A percentile compares a stretch with the other conserved stretches of the same genome.
These are phyloP conservation scores for Chlamydotis undulata DNA, from an alignment of 2,113 vertebrate species.

Conservation along the genomic window DNA sequence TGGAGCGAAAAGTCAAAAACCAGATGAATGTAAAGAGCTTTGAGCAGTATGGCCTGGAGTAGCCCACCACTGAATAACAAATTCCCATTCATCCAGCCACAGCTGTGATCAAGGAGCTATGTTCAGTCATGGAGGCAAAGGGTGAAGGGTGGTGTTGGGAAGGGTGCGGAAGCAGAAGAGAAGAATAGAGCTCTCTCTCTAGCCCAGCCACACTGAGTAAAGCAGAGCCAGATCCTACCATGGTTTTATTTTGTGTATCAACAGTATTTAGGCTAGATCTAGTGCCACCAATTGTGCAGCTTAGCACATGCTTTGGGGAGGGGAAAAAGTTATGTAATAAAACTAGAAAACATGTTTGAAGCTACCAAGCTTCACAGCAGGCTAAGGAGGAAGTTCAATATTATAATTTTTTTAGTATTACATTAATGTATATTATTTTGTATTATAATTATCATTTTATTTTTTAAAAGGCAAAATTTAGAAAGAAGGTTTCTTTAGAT, in stretches of 20 bases:
- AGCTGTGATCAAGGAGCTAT: background rate
- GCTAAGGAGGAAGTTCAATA: background rate
- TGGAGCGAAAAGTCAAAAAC: accelerated
- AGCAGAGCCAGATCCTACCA: background rate
- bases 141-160: background rate
- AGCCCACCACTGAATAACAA: background rate
- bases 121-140: background rate
- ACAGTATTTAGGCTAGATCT: background rate
- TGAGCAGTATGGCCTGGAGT: background rate
- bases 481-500: background rate
- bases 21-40: background rate
- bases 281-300: background rate
- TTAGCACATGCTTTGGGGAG: background rate
- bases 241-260: background rate
- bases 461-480: background rate
- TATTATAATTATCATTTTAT: background rate
- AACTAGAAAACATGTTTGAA: background rate
- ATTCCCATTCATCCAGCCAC: background rate
- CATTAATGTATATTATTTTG: too few relatives aligned
- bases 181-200: background rate
- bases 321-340: background rate
- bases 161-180: background rate
- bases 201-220: background rate
- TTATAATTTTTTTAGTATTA: too few relatives aligned
- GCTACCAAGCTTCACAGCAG: background rate